Evolutionary conservation across 2,888 invertebrate species (phyloP), one percentile per base, ranked within the genome.

Genomic region (Pristionchus maxplancki): DNA sequence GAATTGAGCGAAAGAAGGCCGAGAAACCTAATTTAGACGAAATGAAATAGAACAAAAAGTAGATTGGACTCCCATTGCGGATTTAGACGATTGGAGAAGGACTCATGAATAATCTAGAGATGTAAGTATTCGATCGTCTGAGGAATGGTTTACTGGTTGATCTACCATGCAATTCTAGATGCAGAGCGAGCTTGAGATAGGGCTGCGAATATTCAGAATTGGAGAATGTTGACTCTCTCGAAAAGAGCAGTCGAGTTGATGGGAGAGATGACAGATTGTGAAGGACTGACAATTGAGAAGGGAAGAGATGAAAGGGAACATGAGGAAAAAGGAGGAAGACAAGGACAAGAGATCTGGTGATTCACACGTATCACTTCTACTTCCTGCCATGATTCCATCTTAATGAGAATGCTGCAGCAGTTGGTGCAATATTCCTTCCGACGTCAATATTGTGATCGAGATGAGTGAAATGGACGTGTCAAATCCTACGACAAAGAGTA

Each of bases 211-310:
- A 58, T 58, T 58, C 58, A 1, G 58, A 58, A 58, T n/a, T 58
- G 58, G 58, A 8, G 6, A 58, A n/a, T 58, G 58, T 58, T 58
- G 58, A 24, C 58, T 58, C 58, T n/a, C 44, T 71, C 31, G 71
- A 71, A 31, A 31, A 71, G 37, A 37, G 17, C 24, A 71, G 34
- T 34, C 31, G 28, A 44, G 44, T 48, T 81, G 44, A 81, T 81
- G 81, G 48, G 31, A 44, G 81, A 50, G 50, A 81, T 81, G 81
- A 50, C 81, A 44, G 50, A 81, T n/a, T n/a, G 81, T 28, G 81
- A 81, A 48, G 81, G 81, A 81, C 81, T 44, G 44, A 31, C 40
- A 78, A 78, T 24, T 20, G n/a, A 44, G 40, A 31, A 78, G 37
- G 24, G 81, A 44, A 48, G 81, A 40, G 48, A 48, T 20, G 24